Conservation (phyloP, 2,113 vertebrate species). For the Balaenoptera acutorostrata region DNA sequence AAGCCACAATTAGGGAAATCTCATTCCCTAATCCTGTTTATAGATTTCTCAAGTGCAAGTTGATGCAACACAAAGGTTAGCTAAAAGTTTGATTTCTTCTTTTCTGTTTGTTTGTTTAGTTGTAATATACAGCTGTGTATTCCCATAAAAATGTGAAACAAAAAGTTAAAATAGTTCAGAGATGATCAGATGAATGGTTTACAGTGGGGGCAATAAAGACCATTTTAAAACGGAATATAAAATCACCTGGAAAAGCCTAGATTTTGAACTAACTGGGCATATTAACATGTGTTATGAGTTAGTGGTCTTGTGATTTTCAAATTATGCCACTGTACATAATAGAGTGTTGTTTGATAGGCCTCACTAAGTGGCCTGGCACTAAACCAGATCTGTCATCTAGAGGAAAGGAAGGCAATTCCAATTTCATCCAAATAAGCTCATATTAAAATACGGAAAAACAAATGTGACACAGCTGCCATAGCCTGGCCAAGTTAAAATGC, state of each 20-base stretch:
- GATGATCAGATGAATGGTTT: not conserved
- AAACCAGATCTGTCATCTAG: conserved; percentile 82
- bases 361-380: conserved; percentile 77
- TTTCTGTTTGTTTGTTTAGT: not conserved
- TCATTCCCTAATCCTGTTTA: not conserved
- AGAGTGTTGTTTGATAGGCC: conserved; percentile 74
- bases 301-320: conserved; percentile 70
- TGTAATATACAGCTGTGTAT: not conserved
- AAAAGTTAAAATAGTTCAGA: not conserved
- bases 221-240: not conserved
- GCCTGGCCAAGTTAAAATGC: conserved; percentile 74
- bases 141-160: not conserved
- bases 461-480: conserved; percentile 80
- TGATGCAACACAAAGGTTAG: not conserved
- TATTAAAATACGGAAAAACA: conserved; percentile 78
- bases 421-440: conserved; percentile 78
- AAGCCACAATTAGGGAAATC: not conserved
- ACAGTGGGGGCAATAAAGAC: not conserved
- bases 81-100: not conserved
- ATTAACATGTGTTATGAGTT: conserved; percentile 62
- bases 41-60: not conserved
- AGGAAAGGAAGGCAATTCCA: conserved; percentile 78
- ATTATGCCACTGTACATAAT: conserved; percentile 71
- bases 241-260: conserved; percentile 25
- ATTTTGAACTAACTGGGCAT: conserved; percentile 49